Evolutionary conservation across 1,140 invertebrate genomes (phyloP), one percentile per base, ranked within the genome.

Genomic region (Cydia splendana): DNA sequence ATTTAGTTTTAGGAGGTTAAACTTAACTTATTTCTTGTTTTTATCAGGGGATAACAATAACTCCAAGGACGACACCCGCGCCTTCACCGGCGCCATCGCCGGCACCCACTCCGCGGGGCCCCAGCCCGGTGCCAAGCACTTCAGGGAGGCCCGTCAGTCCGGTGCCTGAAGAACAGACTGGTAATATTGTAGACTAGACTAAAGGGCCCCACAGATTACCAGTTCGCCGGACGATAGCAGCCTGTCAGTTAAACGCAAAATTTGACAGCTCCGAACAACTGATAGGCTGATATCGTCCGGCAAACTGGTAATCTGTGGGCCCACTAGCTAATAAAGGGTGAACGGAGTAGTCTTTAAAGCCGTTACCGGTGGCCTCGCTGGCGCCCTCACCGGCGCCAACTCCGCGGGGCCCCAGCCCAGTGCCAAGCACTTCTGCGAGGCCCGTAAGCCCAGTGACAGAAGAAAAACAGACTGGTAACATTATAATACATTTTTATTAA

Each of bases 351-450:
- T 24, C 24, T 1, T 24, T 24, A 24, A 24, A 24, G 0, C n/a
- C 80, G 3, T 76, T 80, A n/a, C 79, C 80, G 42, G 65, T 65
- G 13, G 78, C 80, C 24, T 62, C 74, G 6, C 77, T 78, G 13
- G 42, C 12, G 51, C n/a, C 80, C 4, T 75, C 82, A 6, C 78
- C 80, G 30, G 65, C 75, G 7, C 79, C 80, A 24, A 74, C 75
- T 0, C 78, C 84, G 4, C 76, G 84, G 6, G 77, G 76, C 1
- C 57, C 79, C 9, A 85, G 84, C 62, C 84, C 84, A 2, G 77
- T 71, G 28, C 80, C 76, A 2, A 76, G 71, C 12, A 38, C 7
- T 3, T 38, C 34, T 0, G 12, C 76, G 10, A 65, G 67, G 13
- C 42, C 65, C 0, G 20, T 77, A 34, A 77, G 76, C n/a, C 65